Conservation (phyloP, 2,888 invertebrate genomes). For the Seira musarum region DNA sequence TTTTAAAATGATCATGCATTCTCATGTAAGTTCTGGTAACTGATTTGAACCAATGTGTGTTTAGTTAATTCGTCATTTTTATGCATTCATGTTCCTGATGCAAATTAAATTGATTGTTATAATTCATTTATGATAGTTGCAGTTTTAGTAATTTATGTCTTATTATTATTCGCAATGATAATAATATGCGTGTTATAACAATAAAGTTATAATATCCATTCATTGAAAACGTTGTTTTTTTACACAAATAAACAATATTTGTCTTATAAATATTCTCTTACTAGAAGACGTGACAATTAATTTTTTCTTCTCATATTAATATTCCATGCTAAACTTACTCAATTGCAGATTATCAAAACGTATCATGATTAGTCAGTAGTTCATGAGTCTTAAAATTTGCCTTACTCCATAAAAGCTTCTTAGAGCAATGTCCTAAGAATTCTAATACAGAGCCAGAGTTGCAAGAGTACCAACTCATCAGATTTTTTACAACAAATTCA, state of each 20-base stretch:
- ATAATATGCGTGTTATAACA: constrained; percentile 48
- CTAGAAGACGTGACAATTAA: constrained; percentile 48
- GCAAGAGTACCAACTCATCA: no score
- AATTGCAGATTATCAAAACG: neutral
- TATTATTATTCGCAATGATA: constrained; percentile 48
- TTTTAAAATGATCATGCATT: no score
- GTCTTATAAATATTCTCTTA: constrained; percentile 51
- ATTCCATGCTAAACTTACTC: neutral
- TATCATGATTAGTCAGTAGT: neutral
- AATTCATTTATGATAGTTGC: no score
- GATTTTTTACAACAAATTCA: no score
- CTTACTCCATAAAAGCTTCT: constrained; percentile 26
- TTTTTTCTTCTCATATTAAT: constrained; percentile 20
- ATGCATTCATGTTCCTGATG: no score
- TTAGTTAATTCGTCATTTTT: no score
- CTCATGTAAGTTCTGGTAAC: no score
- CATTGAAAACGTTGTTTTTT: constrained; percentile 55
- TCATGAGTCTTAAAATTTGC: constrained; percentile 42
- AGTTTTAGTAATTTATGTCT: constrained; percentile 46
- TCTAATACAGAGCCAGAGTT: no score
- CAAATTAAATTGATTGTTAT: no score
- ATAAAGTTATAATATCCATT: constrained; percentile 31
- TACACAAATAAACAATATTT: constrained; percentile 57
- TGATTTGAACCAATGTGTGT: no score
- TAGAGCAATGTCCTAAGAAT: no score